Evolutionary conservation across 2,888 invertebrate species (phyloP).

Genomic region (Folsomia manolachei): DNA sequence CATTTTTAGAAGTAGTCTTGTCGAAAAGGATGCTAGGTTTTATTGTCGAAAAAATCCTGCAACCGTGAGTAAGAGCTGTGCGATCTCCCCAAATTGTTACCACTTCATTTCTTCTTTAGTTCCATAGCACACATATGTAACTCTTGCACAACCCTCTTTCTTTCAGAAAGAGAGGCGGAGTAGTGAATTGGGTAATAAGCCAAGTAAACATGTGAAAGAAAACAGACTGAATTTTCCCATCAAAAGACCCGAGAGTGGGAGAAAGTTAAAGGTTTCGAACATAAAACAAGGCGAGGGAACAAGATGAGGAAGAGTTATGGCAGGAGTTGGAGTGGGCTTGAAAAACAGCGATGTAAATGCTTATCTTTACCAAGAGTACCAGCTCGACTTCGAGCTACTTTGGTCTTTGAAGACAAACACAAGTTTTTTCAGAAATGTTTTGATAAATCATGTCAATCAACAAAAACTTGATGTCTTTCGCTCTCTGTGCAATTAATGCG

Average conservation of each 20-base stretch:
- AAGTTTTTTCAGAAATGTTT: no score
- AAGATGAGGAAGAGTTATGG: no score
- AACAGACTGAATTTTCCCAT: background rate
- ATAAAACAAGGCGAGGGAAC: background rate
- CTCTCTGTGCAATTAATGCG: background rate
- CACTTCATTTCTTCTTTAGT: background rate
- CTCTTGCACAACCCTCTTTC: background rate
- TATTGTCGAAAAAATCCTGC: no score
- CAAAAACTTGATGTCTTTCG: background rate
- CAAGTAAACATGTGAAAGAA: background rate
- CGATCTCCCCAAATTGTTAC: background rate
- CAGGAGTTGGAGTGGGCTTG: no score
- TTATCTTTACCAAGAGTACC: no score
- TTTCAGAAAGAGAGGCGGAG: background rate
- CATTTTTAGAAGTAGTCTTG: no score
- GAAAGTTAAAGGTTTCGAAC: no score
- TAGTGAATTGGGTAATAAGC: conserved; percentile 3
- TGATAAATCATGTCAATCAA: no score
- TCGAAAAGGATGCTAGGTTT: no score
- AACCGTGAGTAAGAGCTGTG: background rate
- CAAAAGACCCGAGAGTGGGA: background rate
- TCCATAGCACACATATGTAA: no score
- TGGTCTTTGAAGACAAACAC: background rate
- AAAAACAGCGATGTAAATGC: background rate
- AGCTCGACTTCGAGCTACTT: background rate